Evolutionary conservation across 2,888 invertebrate species (phyloP).

Genomic region (Thumatha senex): DNA sequence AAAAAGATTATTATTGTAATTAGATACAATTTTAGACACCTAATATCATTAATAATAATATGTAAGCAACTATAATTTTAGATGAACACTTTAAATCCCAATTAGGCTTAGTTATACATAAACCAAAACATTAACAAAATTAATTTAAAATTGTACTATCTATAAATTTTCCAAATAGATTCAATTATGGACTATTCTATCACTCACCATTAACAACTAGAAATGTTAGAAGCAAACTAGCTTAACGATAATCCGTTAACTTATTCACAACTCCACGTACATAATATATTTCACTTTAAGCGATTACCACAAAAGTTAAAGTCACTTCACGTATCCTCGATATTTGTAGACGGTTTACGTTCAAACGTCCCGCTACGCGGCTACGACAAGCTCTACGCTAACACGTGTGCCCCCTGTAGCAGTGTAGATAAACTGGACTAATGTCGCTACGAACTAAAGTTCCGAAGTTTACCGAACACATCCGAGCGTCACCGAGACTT

Average conservation of each 20-base stretch:
- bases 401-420: slow-evolving; percentile 69
- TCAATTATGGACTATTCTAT: neutral
- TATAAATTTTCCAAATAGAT: no score
- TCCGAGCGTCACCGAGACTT: slow-evolving; percentile 65
- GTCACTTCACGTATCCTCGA: slow-evolving; percentile 49
- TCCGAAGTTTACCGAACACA: slow-evolving; percentile 61
- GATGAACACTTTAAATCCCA: no score
- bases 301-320: slow-evolving; percentile 47
- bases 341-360: slow-evolving; percentile 47
- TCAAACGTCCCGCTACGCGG: slow-evolving; percentile 46
- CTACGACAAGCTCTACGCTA: slow-evolving; percentile 53
- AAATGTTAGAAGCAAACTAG: slow-evolving; percentile 39
- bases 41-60: no score
- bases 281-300: slow-evolving; percentile 42
- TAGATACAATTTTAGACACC: no score
- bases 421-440: slow-evolving; percentile 67
- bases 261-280: slow-evolving; percentile 56
- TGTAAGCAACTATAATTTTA: no score
- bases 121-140: neutral
- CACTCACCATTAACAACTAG: slow-evolving; percentile 67
- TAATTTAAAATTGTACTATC: neutral
- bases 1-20: no score
- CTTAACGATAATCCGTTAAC: slow-evolving; percentile 47
- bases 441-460: slow-evolving; percentile 55
- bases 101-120: no score